Evolutionary conservation across 1,140 invertebrate species (phyloP), one percentile per base, ranked within the genome.

Genomic region (Varroa destructor): DNA sequence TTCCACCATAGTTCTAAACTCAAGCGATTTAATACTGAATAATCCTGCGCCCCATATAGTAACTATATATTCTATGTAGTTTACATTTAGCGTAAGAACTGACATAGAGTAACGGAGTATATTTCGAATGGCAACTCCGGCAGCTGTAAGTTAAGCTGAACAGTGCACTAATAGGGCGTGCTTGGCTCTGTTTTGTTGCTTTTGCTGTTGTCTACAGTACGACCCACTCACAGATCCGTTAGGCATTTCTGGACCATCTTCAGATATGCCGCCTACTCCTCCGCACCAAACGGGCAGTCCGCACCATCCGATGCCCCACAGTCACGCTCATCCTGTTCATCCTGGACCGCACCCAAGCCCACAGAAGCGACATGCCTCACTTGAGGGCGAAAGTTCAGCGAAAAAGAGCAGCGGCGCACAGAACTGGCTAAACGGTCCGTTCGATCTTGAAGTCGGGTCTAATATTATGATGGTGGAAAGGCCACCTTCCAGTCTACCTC

Each of bases 401-500:
- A 91, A 77, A 87, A 91, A 74, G 82, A 81, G 61, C 78, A 82
- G 74, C 80, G 83, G 37, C 84, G 84, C 73, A 84, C 87, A n/a
- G 80, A 84, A 5, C 77, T 80, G 61, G 61, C 61, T 72, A 76
- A 88, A 86, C 42, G 93, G 93, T 3, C 93, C 92, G 25, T 97
- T 93, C 92, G 93, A 97, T 80, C 85, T 97, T 77, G 92, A 96
- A 78, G 85, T 97, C 73, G 85, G 86, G 46, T 93, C 91, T 43
- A 97, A 96, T 85, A 89, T 89, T 55, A 87, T 95, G n/a, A 91
- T 96, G 76, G 89, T 87, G 78, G 91, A 96, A 79, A 82, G 91
- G 73, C 85, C 87, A 10, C 89, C 89, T 0, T 86, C 87, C 74
- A 84, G 89, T 67, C 55, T 81, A 4, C 88, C 89, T n/a, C 92